A percentile compares a stretch with the other conserved stretches of the same genome.
Evolutionary conservation across 2,797 vertebrate genomes (phyloP).

Genomic region (Carapus acus): DNA sequence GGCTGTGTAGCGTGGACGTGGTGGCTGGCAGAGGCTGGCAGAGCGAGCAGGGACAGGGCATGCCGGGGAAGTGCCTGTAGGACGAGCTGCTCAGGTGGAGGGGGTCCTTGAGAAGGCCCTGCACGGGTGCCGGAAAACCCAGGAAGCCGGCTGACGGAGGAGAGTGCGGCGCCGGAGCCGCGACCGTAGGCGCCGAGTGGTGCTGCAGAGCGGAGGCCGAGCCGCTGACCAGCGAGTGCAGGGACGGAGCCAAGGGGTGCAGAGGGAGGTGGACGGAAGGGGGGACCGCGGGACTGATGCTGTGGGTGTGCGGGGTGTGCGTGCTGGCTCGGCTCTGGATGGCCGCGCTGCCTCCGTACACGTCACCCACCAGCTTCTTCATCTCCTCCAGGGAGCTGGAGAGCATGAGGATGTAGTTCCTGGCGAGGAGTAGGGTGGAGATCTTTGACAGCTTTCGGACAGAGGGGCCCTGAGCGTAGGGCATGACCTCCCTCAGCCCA

Average conservation of each 20-base stretch:
- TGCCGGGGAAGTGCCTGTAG: conserved; percentile 76
- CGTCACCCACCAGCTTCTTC: conserved; percentile 78
- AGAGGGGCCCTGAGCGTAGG: conserved; percentile 78
- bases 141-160: conserved; percentile 68
- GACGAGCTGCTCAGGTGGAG: conserved; percentile 65
- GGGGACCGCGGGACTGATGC: conserved; percentile 41
- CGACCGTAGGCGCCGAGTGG: conserved; percentile 40
- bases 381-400: conserved; percentile 81
- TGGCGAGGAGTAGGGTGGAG: conserved; percentile 77
- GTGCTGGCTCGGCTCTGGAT: conserved; percentile 55
- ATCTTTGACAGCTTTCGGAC: conserved; percentile 83
- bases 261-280: conserved; percentile 61
- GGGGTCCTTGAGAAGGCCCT: conserved; percentile 67
- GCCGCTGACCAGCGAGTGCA: conserved; percentile 68
- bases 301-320: too few species aligned
- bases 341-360: conserved; percentile 66
- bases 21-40: conserved; percentile 73
- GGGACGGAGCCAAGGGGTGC: conserved; percentile 71
- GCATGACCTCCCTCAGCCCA: conserved; percentile 81
- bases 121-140: conserved; percentile 68
- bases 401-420: conserved; percentile 83
- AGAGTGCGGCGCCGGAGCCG: conserved; percentile 59
- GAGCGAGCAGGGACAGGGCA: conserved; percentile 75
- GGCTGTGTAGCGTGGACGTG: conserved; percentile 66
- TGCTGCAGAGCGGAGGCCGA: conserved; percentile 60